Evolutionary conservation across 2,888 invertebrate species (phyloP).

Genomic region (Erpobdella octoculata): DNA sequence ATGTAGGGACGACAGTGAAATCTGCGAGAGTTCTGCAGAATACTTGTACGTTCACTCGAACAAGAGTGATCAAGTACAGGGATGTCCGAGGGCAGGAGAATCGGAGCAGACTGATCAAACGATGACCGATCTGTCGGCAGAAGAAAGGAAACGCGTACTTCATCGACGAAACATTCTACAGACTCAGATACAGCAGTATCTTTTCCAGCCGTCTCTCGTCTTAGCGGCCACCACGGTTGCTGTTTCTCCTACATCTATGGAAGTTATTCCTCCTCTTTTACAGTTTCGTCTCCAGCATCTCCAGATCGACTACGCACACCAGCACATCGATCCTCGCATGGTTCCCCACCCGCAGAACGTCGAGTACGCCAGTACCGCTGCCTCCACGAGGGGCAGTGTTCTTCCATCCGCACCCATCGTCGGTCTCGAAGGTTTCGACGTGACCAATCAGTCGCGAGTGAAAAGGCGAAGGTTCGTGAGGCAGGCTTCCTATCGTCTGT

Average conservation of each 20-base stretch:
- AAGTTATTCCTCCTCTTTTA: not conserved
- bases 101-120: not conserved
- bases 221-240: not conserved
- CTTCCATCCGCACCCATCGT: not conserved
- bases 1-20: not conserved
- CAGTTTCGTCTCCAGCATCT: conserved; percentile 33
- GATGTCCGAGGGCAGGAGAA: not conserved
- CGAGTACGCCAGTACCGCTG: not conserved
- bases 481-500: conserved; percentile 79
- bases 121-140: conserved; percentile 10
- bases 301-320: conserved; percentile 26
- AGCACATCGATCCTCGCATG: not conserved
- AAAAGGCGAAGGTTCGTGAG: conserved; percentile 65
- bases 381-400: not conserved
- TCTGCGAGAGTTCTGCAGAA: conserved; percentile 13
- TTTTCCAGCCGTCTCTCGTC: conserved; percentile 73
- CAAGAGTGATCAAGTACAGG: conserved; percentile 24
- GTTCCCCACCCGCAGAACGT: not conserved
- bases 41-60: conserved; percentile 40
- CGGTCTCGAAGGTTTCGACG: not conserved
- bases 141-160: conserved; percentile 49
- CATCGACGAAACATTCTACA: conserved; percentile 70
- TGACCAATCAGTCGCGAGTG: conserved; percentile 25
- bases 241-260: conserved; percentile 3
- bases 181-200: conserved; percentile 73